Conservation (phyloP, 2,888 invertebrate genomes). For the Drosophila macrospina region DNA sequence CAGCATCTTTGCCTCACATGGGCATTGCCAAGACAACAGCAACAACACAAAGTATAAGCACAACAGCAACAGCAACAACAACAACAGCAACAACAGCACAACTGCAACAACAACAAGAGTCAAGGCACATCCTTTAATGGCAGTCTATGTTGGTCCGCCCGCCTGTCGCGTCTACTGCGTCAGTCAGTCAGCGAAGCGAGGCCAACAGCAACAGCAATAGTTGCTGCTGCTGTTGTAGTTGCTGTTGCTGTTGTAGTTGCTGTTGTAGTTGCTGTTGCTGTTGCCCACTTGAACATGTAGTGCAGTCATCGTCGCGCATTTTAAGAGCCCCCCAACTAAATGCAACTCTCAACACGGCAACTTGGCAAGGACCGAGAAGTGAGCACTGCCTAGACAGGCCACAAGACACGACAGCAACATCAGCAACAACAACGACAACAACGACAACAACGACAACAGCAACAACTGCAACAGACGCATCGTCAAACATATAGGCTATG, state of each 20-base stretch:
- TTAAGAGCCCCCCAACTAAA: conserved; percentile 74
- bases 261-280: conserved; percentile 65
- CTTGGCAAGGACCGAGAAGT: conserved; percentile 57
- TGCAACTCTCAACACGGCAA: conserved; percentile 77
- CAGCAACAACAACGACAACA: conserved; percentile 17
- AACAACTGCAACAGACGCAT: conserved; percentile 64
- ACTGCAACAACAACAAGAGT: conserved; percentile 30
- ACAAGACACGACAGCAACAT: conserved; percentile 66
- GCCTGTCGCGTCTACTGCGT: conserved; percentile 61
- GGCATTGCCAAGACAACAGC: conserved; percentile 58
- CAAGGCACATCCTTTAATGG: conserved; percentile 77
- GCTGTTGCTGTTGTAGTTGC: conserved; percentile 29
- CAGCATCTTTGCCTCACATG: conserved; percentile 58
- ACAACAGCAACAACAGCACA: conserved; percentile 9
- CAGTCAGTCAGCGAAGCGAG: conserved; percentile 61
- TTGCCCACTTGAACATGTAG: conserved; percentile 79
- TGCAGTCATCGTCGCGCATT: conserved; percentile 76
- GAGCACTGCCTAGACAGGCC: conserved; percentile 64
- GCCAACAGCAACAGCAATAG: conserved; percentile 29
- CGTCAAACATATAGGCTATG: conserved; percentile 80
- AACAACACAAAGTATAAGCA: conserved; percentile 3
- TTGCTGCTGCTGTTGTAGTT: conserved; percentile 42
- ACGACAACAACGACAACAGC: conserved; percentile 27
- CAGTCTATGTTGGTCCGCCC: conserved; percentile 57
- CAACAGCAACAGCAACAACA: conserved; percentile 36